Base-by-base conservation (phyloP, 2,888 invertebrate genomes). In the Cheilosia vernalis region DNA sequence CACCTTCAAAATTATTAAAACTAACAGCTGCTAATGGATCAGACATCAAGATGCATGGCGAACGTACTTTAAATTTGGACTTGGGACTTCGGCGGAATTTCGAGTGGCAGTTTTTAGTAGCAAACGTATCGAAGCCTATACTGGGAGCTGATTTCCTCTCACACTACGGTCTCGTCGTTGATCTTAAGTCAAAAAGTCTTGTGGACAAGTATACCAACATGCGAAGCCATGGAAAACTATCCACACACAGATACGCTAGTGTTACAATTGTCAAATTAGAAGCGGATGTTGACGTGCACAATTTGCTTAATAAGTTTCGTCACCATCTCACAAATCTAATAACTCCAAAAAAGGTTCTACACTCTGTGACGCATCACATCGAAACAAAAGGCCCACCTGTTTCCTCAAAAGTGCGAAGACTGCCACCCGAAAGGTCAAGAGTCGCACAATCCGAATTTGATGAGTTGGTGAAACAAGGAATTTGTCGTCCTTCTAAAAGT, bases 1-100 rank as follows among this genome's bases (percentile, higher is more conserved):
- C 40, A 40, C 1, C 40, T 13, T 3, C 40, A 13, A 10, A 40
- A 40, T 10, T 40, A 40, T 40, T 40, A 2, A 40, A 10, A 10
- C 30, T 30, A 17, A 47, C 17, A 17, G 47, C 47, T 4, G 47
- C 47, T 47, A 17, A 47, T 47, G 47, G 47, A 47, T 47, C 17
- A 2, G 47, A 47, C 17, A 47, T 47, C 47, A 47, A 47, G n/a
- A 47, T 47, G 47, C 17, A 17, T 47, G 47, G 47, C 47, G 15
- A 47, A 47, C 17, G 47, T 1, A 47, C 47, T 47, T 47, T 47
- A 7, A 47, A 7, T 47, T 17, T 47, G 47, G 47, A 47, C 17
- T 47, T 47, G 47, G 47, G 47, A 17, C 47, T 47, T 47, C 47
- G 47, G 5, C 47, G 47, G 17, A 47, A 47, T 47, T 47, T 47